phyloP scores from a whole-genome alignment of 2,888 invertebrate species.

The Villa cingulata region DNA sequence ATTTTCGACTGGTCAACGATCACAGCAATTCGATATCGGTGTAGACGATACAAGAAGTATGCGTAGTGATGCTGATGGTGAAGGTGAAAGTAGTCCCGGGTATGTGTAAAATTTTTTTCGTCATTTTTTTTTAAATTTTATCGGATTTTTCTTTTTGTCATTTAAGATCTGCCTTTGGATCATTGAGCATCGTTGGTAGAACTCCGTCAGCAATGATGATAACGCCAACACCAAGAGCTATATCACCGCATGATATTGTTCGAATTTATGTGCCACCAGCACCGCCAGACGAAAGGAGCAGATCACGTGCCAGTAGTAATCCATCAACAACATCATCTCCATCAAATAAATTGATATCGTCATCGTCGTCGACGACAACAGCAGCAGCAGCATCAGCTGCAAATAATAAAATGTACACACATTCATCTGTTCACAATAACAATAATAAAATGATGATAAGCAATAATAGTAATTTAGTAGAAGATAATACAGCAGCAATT shows the following conservation, averaged over 20 bases:
- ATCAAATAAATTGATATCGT: constrained; percentile 1
- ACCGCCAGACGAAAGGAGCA: constrained; percentile 10
- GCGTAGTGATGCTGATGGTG: constrained; percentile 14
- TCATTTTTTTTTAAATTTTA: neutral
- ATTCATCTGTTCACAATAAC: neutral
- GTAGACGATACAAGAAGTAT: constrained; percentile 15
- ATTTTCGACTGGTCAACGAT: constrained; percentile 47
- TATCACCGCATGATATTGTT: constrained; percentile 18
- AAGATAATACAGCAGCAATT: neutral
- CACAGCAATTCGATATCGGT: constrained; percentile 17
- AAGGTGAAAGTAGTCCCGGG: constrained; percentile 18
- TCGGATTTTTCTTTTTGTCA: neutral
- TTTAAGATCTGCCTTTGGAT: constrained; percentile 16
- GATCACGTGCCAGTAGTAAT: neutral
- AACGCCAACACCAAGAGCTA: constrained; percentile 17
- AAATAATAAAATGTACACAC: neutral
- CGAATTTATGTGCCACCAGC: constrained; percentile 18
- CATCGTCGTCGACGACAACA: neutral
- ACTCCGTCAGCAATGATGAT: constrained; percentile 16
- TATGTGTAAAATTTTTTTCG: constrained; percentile 6
- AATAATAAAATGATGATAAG: constrained; percentile 1
- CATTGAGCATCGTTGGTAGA: constrained; percentile 15
- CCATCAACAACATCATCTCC: neutral
- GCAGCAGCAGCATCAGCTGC: too few species aligned
- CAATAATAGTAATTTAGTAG: neutral